Evolutionary conservation across 2,797 vertebrate species (phyloP).

Genomic region (Karalla daura): DNA sequence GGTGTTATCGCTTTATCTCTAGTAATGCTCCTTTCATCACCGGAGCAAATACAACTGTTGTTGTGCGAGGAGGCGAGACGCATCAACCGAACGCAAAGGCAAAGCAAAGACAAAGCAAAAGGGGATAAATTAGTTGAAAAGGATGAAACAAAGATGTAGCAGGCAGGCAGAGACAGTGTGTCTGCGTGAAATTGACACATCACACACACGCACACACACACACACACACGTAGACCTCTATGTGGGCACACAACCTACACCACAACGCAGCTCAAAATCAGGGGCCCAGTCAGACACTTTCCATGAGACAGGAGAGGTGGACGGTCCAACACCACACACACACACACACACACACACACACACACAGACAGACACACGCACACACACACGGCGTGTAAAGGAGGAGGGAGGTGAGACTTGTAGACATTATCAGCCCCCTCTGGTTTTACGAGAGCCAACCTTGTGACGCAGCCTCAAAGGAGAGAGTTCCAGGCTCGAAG

Average conservation of each 20-base stretch:
- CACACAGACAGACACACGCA: slow-evolving; percentile 9
- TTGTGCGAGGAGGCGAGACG: not conserved
- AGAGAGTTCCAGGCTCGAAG: slow-evolving; percentile 20
- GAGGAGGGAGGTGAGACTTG: slow-evolving; percentile 22
- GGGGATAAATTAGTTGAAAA: not conserved
- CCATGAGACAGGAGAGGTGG: slow-evolving; percentile 43
- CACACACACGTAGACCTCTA: no score
- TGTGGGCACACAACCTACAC: slow-evolving; percentile 36
- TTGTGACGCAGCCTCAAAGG: slow-evolving; percentile 20
- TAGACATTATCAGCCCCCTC: slow-evolving; percentile 19
- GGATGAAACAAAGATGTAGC: not conserved
- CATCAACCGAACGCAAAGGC: slow-evolving; percentile 7
- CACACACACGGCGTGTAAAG: no score
- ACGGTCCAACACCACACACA: slow-evolving; percentile 39
- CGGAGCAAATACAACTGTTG: no score
- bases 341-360: slow-evolving; percentile 46
- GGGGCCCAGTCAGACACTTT: slow-evolving; percentile 18
- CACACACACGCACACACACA: no score
- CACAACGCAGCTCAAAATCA: slow-evolving; percentile 43
- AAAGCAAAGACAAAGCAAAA: not conserved
- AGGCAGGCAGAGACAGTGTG: no score
- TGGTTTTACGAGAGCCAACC: slow-evolving; percentile 7
- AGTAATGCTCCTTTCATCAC: not conserved
- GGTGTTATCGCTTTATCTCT: not conserved
- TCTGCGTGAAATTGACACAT: no score